Percentiles rank a stretch among this genome's conserved stretches.
phyloP scores from a whole-genome alignment of 1,140 invertebrate genomes.

The Drosophila leontia region DNA sequence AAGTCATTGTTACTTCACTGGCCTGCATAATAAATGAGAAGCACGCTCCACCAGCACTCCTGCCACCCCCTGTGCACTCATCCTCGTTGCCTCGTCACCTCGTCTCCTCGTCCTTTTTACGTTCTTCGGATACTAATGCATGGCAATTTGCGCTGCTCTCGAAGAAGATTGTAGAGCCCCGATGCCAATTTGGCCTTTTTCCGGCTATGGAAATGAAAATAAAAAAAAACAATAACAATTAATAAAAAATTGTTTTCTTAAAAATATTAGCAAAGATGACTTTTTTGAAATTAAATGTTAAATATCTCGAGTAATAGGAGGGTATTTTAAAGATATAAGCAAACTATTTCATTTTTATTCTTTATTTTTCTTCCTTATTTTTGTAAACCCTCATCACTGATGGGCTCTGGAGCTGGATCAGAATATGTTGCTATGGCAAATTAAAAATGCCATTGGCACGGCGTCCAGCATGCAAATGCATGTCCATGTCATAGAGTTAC shows the following conservation, averaged over 20 bases:
- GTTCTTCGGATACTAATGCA: constrained; percentile 18
- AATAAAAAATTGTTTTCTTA: not conserved
- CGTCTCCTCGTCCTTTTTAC: constrained; percentile 1
- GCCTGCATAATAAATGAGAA: constrained; percentile 48
- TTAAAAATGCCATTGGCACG: constrained; percentile 77
- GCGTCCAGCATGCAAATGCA: constrained; percentile 52
- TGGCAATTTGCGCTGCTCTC: constrained; percentile 27
- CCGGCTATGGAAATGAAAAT: not conserved
- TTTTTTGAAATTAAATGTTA: not conserved
- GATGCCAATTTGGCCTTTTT: constrained; percentile 8
- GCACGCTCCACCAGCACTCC: constrained; percentile 6
- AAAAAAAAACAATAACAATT: too few relatives aligned
- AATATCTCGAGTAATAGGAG: not conserved
- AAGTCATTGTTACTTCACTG: constrained; percentile 54
- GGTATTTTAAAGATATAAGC: not conserved
- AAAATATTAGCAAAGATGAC: not conserved
- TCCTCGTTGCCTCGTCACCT: not conserved
- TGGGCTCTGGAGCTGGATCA: constrained; percentile 17
- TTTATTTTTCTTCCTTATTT: not conserved
- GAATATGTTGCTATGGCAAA: constrained; percentile 55
- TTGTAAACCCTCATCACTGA: constrained; percentile 16
- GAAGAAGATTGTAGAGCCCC: not conserved
- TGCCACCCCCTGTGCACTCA: not conserved
- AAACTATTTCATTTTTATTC: too few relatives aligned
- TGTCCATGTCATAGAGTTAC: constrained; percentile 79